Base-by-base conservation (phyloP, 1,140 invertebrate species). In the Spodoptera litura region DNA sequence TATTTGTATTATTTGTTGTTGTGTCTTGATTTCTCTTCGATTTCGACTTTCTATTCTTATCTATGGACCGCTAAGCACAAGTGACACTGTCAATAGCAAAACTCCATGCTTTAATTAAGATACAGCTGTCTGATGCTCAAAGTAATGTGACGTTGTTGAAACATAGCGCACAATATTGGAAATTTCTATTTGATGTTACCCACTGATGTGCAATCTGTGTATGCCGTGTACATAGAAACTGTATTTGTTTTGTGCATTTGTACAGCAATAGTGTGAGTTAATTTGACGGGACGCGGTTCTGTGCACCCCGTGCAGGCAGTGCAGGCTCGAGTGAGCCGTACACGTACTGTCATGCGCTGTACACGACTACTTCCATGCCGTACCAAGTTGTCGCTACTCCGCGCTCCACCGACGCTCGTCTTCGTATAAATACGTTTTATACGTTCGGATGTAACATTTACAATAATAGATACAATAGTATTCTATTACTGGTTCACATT, bases 1-100 rank as follows among this genome's bases (percentile, higher is more conserved):
- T 93, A 93, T 93, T 66, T 94, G 92, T 93, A 90, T 94, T 93
- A 93, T 93, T 94, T 87, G 93, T 94, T 93, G 93, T 94, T 93
- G 90, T 91, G 88, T 90, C 89, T 89, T 84, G 85, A 84, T 90
- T 89, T 85, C 85, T 89, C 85, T 85, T 85, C 87, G 81, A 62
- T 72, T 44, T 85, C 78, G 81, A 83, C 83, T 88, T 85, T 89
- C 84, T 77, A 83, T 6, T 44, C 38, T 44, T 44, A 44, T 44
- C 38, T 81, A 85, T 81, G 27, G 70, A 84, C 78, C 80, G 74
- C 76, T 83, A 87, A 81, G 88, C 86, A 80, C 84, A 79, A 78
- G 80, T 80, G 84, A 86, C 86, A 84, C 86, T 92, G 93, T 94
- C 93, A 94, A 94, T 94, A 94, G 93, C 93, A 94, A 94, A 93